Conservation (phyloP, 35 echinoderm and acorn worm genomes). For the Apostichopus californicus region DNA sequence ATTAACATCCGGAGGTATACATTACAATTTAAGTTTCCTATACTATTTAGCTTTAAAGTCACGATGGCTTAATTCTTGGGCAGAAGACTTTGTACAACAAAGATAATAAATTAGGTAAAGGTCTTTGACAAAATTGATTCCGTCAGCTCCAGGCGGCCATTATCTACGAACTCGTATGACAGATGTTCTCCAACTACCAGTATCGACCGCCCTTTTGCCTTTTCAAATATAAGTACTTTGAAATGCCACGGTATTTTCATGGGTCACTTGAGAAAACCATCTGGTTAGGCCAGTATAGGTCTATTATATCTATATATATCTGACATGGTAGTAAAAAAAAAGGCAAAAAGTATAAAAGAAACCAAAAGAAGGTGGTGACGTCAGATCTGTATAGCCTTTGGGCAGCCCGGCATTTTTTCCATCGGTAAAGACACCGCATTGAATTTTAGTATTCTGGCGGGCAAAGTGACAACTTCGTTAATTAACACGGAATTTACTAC, state of each 20-base stretch:
- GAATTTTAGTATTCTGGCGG: too few relatives aligned
- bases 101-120: too few relatives aligned
- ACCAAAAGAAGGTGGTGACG: background rate
- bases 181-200: background rate
- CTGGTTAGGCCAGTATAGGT: background rate
- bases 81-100: too few relatives aligned
- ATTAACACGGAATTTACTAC: too few relatives aligned
- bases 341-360: background rate
- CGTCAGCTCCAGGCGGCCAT: background rate
- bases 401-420: background rate
- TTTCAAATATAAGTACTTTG: background rate
- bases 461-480: too few relatives aligned
- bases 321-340: background rate
- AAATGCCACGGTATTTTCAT: background rate
- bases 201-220: background rate
- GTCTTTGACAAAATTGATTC: too few relatives aligned
- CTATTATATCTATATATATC: background rate
- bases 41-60: too few relatives aligned
- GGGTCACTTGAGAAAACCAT: background rate
- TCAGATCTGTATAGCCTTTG: background rate
- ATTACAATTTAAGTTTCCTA: too few relatives aligned
- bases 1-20: too few relatives aligned
- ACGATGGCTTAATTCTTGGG: too few relatives aligned
- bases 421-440: too few relatives aligned
- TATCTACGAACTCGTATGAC: background rate